Evolutionary conservation across 1,140 invertebrate genomes (phyloP), one percentile per base, ranked within the genome.

Genomic region (Drosophila mayri): DNA sequence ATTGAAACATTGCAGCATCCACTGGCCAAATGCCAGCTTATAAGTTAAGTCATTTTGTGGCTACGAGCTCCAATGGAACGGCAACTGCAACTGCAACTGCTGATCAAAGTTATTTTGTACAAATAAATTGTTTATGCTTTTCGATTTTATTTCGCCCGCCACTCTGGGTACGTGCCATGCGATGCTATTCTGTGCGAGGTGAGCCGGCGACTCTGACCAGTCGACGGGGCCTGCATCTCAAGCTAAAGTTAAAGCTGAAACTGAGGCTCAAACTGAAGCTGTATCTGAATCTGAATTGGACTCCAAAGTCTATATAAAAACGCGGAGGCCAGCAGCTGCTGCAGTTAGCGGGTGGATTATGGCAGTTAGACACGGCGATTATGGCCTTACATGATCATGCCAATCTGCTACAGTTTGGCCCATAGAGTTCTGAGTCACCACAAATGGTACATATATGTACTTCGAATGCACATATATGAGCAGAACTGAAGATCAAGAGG

Each of bases 41-140:
- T 70, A 88, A 87, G 83, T 87, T 88, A 87, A 87, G 80, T 87
- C 84, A 87, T 87, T 87, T 83, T 81, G 78, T 59, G 74, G 76
- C 79, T 83, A 35, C 58, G 66, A 61, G 65, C 22, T 73, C 40
- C 54, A 30, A 44, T 38, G 44, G 20, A 43, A 54, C 40, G 12
- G 63, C 58, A 70, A 65, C 41, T 62, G 64, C 70, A 52, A 67
- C 47, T 62, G 55, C 74, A 61, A 43, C 64, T 63, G 65, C 79
- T 68, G 59, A 73, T 80, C 79, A 82, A 78, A 82, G 79, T 74
- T 78, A 77, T 85, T 80, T 85, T 81, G 68, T 64, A 46, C 72
- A 88, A 86, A 87, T 84, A 88, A 88, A 90, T 87, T 87, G 81
- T 87, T 83, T 78, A 87, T 88, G 84, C 76, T 87, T 76, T 88